phyloP scores from a whole-genome alignment of 2,113 vertebrate species.

The Herpetotheres cachinnans region DNA sequence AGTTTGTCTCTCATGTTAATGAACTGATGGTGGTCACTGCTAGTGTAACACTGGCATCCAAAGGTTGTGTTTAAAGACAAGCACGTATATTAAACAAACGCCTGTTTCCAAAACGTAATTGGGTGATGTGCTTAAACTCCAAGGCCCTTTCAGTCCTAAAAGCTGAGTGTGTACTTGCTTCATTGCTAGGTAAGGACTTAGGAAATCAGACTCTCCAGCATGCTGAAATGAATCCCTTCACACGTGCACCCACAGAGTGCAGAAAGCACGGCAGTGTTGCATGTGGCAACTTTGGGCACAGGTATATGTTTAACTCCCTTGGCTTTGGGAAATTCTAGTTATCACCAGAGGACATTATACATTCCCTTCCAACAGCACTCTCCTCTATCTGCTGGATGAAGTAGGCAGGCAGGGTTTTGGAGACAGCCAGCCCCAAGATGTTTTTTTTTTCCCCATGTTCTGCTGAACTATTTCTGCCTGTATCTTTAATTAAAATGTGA shows the following conservation, averaged over 20 bases:
- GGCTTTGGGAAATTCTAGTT: background rate
- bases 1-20: background rate
- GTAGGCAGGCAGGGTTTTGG: background rate
- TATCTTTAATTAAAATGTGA: background rate
- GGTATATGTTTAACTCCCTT: background rate
- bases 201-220: background rate
- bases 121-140: background rate
- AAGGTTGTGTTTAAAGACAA: background rate
- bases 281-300: accelerated
- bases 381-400: background rate
- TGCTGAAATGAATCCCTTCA: background rate
- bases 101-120: background rate
- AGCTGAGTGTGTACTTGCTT: background rate
- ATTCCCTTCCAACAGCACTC: background rate
- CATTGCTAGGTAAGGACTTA: background rate
- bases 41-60: background rate
- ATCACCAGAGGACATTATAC: background rate
- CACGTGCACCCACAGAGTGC: accelerated
- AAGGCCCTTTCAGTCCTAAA: background rate
- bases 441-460: background rate
- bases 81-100: background rate
- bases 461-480: background rate
- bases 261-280: accelerated
- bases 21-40: background rate
- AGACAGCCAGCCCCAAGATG: background rate